Percentiles rank a stretch among this genome's conserved stretches.
These are phyloP conservation scores for Cepaea nemoralis DNA, from an alignment of 1,140 invertebrate species.

Conservation along the genomic window DNA sequence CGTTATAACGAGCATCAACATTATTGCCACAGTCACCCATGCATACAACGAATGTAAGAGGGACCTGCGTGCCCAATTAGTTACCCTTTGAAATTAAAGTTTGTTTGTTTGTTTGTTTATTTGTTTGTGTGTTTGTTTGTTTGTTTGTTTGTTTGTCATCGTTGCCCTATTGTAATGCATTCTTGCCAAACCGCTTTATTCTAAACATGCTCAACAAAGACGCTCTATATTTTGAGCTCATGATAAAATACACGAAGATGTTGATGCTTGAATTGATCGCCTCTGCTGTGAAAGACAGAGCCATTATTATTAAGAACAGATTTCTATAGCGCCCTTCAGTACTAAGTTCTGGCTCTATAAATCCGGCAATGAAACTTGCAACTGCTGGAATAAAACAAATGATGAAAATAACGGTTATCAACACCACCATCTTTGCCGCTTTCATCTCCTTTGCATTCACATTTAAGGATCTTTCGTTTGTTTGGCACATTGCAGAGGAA, in stretches of 20 bases:
- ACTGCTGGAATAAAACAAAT: background rate
- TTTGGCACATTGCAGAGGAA: too few relatives aligned
- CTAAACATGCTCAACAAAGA: too few relatives aligned
- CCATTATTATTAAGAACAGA: background rate
- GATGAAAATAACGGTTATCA: slow-evolving; percentile 16
- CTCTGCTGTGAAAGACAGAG: background rate
- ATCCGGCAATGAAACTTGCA: background rate
- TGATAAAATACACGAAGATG: slow-evolving; percentile 3
- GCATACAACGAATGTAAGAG: too few relatives aligned
- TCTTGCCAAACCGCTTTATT: too few relatives aligned
- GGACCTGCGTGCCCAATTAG: too few relatives aligned
- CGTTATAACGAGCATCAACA: too few relatives aligned
- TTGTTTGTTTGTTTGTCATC: too few relatives aligned
- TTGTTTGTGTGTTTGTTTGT: too few relatives aligned
- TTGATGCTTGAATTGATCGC: slow-evolving; percentile 12
- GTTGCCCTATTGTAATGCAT: too few relatives aligned
- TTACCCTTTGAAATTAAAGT: too few relatives aligned
- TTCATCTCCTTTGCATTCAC: background rate
- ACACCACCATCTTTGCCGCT: slow-evolving; percentile 15
- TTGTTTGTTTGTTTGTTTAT: too few relatives aligned
- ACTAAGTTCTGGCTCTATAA: background rate
- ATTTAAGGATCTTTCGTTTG: background rate
- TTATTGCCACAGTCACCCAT: too few relatives aligned
- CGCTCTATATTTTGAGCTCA: slow-evolving; percentile 8
- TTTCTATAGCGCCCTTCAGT: background rate